Conservation (phyloP, 2,888 invertebrate genomes). For the Morinoia aosen region DNA sequence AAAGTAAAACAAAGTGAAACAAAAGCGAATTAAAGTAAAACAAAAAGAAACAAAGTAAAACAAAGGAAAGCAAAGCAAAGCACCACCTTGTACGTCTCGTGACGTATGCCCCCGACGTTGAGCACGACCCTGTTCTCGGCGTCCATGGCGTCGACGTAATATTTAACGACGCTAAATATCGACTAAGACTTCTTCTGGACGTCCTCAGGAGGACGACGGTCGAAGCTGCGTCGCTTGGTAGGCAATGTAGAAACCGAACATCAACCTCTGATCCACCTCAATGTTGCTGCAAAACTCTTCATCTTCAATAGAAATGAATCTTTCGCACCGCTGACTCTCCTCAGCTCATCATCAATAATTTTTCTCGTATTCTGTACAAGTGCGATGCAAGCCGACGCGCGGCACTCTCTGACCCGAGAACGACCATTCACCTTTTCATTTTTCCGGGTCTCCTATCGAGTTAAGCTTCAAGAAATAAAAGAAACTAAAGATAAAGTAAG, state of each 20-base stretch:
- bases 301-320: not conserved
- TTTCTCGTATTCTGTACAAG: not conserved
- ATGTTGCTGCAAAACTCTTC: not conserved
- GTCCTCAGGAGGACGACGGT: not conserved
- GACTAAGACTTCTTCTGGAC: not conserved
- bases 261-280: not conserved
- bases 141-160: slow-evolving; percentile 78
- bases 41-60: too few relatives aligned
- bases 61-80: too few relatives aligned
- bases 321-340: not conserved
- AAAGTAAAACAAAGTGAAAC: too few relatives aligned
- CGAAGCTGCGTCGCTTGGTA: not conserved
- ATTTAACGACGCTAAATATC: not conserved
- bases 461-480: not conserved
- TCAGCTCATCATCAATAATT: not conserved
- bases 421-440: slow-evolving; percentile 17
- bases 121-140: slow-evolving; percentile 98
- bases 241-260: not conserved
- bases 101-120: slow-evolving; percentile 98
- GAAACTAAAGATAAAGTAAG: not conserved
- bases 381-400: not conserved
- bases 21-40: too few relatives aligned
- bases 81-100: slow-evolving; percentile 85
- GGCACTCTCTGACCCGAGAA: not conserved
- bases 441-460: not conserved